Conservation (phyloP, 2,888 invertebrate species). For the Drosophila mayaguana region DNA sequence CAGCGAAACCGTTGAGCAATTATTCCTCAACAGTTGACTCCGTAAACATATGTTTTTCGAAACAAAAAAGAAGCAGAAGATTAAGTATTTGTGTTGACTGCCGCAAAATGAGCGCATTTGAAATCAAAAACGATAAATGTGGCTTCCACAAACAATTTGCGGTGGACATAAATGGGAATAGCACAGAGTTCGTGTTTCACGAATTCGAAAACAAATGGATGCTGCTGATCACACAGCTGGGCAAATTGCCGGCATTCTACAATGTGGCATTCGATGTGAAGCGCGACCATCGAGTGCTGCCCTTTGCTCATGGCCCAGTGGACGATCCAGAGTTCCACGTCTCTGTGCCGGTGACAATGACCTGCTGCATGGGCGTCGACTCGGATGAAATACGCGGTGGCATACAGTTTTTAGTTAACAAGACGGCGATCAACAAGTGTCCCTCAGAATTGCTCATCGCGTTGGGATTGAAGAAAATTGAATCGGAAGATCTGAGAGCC, state of each 20-base stretch:
- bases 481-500: constrained; percentile 67
- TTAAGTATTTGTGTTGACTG: background rate
- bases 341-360: constrained; percentile 80
- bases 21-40: background rate
- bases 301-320: constrained; percentile 59
- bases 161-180: constrained; percentile 67
- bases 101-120: constrained; percentile 32
- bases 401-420: constrained; percentile 82
- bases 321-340: constrained; percentile 67
- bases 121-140: constrained; percentile 3
- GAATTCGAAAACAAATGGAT: constrained; percentile 82
- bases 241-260: constrained; percentile 80
- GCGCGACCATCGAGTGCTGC: constrained; percentile 54
- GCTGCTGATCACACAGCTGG: constrained; percentile 82
- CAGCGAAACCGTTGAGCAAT: constrained; percentile 1
- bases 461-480: constrained; percentile 77
- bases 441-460: constrained; percentile 78
- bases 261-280: constrained; percentile 79
- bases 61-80: background rate
- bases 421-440: constrained; percentile 75
- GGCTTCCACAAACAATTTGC: constrained; percentile 80
- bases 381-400: constrained; percentile 80
- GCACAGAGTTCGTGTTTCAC: constrained; percentile 82
- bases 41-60: constrained; percentile 14
- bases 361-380: constrained; percentile 79